A percentile compares a stretch with the other conserved stretches of the same genome.
Evolutionary conservation across 1,140 invertebrate species (phyloP).

Genomic region (Choristoneura fumiferana): DNA sequence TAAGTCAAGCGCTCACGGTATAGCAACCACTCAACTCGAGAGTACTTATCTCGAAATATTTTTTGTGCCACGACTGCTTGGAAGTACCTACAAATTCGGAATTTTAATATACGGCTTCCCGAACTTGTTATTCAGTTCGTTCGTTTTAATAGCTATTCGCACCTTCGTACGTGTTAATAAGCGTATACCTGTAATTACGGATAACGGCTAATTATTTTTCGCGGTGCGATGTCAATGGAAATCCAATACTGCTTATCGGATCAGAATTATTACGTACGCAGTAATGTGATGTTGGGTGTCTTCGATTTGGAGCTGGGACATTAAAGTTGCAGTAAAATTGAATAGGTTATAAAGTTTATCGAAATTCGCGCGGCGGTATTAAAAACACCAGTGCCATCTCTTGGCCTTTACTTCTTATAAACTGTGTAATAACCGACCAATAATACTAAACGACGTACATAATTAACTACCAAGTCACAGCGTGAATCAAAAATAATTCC

Average conservation of each 20-base stretch:
- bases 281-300: conserved; percentile 30
- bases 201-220: conserved; percentile 15
- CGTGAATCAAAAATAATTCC: too few species aligned
- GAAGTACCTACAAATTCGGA: background rate
- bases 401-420: too few species aligned
- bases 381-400: too few species aligned
- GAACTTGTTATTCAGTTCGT: background rate
- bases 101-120: background rate
- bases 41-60: background rate
- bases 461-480: too few species aligned
- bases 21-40: background rate
- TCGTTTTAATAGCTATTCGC: conserved; percentile 12
- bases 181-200: background rate
- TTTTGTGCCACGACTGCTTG: background rate
- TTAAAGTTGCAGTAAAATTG: conserved; percentile 43
- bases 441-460: too few species aligned
- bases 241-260: background rate
- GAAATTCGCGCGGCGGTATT: conserved; percentile 24
- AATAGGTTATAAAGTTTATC: conserved; percentile 49
- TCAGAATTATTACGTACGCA: conserved; percentile 33
- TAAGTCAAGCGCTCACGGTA: background rate
- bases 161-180: conserved; percentile 11
- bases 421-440: too few species aligned
- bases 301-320: conserved; percentile 21
- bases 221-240: background rate